Evolutionary conservation across 92 coral and sea anemone species (phyloP), one percentile per base, ranked within the genome.

Genomic region (Hydrozoanthus gracilis): DNA sequence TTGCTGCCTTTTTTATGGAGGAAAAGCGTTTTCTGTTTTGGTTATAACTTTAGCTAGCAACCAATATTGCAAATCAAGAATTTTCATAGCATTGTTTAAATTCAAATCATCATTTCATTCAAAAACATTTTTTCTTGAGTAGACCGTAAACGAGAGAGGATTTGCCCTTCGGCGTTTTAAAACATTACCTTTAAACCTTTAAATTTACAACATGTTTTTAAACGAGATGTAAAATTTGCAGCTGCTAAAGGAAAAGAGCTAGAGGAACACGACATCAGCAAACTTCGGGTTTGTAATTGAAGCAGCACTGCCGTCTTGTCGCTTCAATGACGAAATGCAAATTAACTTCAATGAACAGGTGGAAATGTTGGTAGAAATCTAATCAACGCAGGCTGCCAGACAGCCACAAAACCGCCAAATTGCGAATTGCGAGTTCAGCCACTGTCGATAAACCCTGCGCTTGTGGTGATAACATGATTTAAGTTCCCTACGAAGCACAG

Each of bases 291-390:
- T 47, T 7, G 85, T 80, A 80, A 80, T 16, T 65, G 85, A 80
- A 15, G 62, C 44, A 44, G 4, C 47, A 20, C 54, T 7, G 73
- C 50, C 61, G 18, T 74, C 46, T 48, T 39, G 6, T 66, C 44
- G 85, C 10, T 80, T 64, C 72, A 47, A 64, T 80, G 85, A 65
- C 85, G 56, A 80, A 80, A 80, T 80, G 85, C 85, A 80, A 80
- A 80, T 80, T 80, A 80, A 80, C 74, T 62, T 18, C 18, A 12
- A 14, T 11, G 85, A 80, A 47, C 85, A 80, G 85, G 85, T 80
- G 85, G 56, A 80, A 62, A 56, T 62, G 17, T 62, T 62, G 17
- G 7, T 16, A 4, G 39, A 67, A 80, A 62, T 27, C 47, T 80
- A 80, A 80, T 80, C 61, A 80, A 18, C 39, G 48, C 49, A 65